Percentiles rank a stretch among this genome's conserved stretches.
Conservation (phyloP, 2,888 invertebrate genomes). For the Gymnocheta viridis region DNA sequence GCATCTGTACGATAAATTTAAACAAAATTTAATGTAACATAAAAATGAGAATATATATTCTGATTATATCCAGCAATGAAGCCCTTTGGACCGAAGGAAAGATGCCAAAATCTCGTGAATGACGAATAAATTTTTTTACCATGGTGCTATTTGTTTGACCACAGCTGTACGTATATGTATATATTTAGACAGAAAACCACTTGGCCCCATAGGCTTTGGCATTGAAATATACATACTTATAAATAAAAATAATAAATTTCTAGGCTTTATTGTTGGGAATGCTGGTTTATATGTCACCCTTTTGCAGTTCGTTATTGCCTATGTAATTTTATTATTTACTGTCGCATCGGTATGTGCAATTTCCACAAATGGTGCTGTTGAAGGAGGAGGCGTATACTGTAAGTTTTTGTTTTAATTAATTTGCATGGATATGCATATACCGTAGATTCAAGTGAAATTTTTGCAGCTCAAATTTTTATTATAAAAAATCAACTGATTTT, state of each 20-base stretch:
- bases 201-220: background rate
- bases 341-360: constrained; percentile 99
- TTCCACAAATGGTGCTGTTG: constrained; percentile 99
- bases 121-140: no score
- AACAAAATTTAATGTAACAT: no score
- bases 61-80: no score
- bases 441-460: background rate
- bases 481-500: background rate
- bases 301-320: constrained; percentile 94
- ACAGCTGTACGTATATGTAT: no score
- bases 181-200: no score
- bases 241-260: constrained; percentile 45
- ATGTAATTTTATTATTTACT: constrained; percentile 96
- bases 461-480: background rate
- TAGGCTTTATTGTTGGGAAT: constrained; percentile 98
- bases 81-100: no score
- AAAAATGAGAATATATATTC: no score
- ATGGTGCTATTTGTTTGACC: no score
- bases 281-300: constrained; percentile 95
- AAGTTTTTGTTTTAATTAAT: constrained; percentile 81
- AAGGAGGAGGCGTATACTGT: constrained; percentile 99
- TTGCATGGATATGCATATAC: background rate
- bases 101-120: no score
- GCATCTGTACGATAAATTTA: no score
- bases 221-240: background rate